Evolutionary conservation across 2,113 vertebrate genomes (phyloP), one percentile per base, ranked within the genome.

Genomic region (Trogon melanurus): DNA sequence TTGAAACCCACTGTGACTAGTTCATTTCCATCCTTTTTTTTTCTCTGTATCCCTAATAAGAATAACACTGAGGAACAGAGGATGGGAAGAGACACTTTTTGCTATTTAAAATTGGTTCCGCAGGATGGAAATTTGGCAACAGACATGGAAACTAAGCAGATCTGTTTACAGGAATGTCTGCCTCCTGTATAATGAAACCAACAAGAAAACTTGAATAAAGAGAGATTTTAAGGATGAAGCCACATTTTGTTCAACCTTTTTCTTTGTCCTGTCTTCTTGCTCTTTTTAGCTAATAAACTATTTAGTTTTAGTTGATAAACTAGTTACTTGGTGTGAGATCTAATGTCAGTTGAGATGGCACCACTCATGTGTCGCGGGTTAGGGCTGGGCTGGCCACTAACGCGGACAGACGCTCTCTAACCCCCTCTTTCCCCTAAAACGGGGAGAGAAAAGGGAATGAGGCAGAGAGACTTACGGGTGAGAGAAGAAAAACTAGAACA

Each of bases 71-170:
- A 93, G 80, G 91, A 96, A 81, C 47, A 84, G 85, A 93, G 88
- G 82, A 83, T 75, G 91, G 93, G 85, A 94, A 89, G 87, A 96
- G 78, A 82, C 54, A 62, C 73, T 88, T 86, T 86, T 92, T 94
- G 72, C 64, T 86, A 23, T 82, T 97, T 97, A 90, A 95, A 97
- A 97, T 97, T 96, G 67, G 92, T 98, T 98, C 96, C 67, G 17
- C 97, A 97, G 95, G 97, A 94, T 90, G 96, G 97, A 98, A 97
- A 96, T 97, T 96, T 98, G 97, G 97, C 97, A 98, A 81, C 88
- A 75, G 79, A 58, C 25, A 25, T 73, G 95, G 98, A 98, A 98
- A 98, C 90, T 87, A 70, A 94, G 89, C 85, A 97, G 97, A 95
- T 97, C 81, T 95, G 96, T 98, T 97, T 98, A 94, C 91, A 97